These are phyloP conservation scores for Pheosia gnoma DNA, from an alignment of 2,888 invertebrate genomes.

Conservation along the genomic window DNA sequence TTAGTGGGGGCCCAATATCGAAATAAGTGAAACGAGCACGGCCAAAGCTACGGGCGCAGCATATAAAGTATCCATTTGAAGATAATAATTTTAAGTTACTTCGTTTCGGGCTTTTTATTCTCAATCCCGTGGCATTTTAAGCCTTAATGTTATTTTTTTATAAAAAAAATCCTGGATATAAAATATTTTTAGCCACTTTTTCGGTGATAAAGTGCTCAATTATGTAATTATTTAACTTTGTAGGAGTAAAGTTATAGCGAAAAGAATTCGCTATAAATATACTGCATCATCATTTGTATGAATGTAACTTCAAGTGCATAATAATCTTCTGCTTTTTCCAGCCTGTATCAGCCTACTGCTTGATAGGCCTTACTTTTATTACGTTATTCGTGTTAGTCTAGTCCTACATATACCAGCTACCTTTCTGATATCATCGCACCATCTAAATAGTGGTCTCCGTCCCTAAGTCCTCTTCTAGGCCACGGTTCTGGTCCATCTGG, in stretches of 20 bases:
- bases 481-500: too few species aligned
- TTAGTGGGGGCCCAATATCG: constrained; percentile 77
- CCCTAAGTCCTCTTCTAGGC: too few species aligned
- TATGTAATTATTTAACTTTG: constrained; percentile 6
- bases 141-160: constrained; percentile 45
- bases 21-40: constrained; percentile 76
- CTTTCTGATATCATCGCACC: too few species aligned
- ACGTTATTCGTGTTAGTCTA: too few species aligned
- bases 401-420: too few species aligned
- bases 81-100: constrained; percentile 62
- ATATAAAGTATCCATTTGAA: constrained; percentile 73
- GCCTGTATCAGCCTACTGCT: too few species aligned
- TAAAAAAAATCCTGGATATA: constrained; percentile 26
- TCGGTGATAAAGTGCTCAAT: constrained; percentile 9
- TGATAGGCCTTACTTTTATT: too few species aligned
- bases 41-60: constrained; percentile 66
- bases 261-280: background rate
- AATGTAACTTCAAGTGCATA: background rate
- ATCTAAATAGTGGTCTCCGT: too few species aligned
- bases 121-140: constrained; percentile 52
- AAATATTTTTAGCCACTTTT: constrained; percentile 13
- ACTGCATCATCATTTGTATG: background rate
- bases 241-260: background rate
- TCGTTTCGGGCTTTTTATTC: constrained; percentile 53
- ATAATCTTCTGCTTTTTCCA: too few species aligned